Conservation (phyloP, 2,888 invertebrate species). For the Erebia epiphron region DNA sequence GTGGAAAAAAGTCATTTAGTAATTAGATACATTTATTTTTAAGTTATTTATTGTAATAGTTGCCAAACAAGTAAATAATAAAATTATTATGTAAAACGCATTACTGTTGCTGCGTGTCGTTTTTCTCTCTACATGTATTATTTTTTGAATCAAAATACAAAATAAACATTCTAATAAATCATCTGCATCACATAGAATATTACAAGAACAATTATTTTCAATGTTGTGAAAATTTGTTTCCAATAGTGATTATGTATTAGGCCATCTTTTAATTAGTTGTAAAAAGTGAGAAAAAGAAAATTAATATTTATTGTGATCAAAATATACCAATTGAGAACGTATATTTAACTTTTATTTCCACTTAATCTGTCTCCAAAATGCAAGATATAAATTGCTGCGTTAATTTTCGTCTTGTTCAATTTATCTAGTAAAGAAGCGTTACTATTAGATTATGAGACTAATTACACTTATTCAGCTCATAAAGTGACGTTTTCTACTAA, state of each 20-base stretch:
- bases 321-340: conserved; percentile 51
- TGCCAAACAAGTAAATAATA: conserved; percentile 28
- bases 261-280: conserved; percentile 33
- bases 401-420: too few relatives aligned
- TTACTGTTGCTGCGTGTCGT: conserved; percentile 10
- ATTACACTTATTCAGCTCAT: too few relatives aligned
- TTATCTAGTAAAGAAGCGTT: too few relatives aligned
- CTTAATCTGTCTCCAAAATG: not conserved
- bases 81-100: conserved; percentile 13
- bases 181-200: conserved; percentile 13
- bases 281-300: conserved; percentile 50
- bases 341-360: not conserved
- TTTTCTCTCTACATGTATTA: conserved; percentile 7
- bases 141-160: conserved; percentile 5
- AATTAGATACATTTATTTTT: conserved; percentile 46
- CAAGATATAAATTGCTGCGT: too few relatives aligned
- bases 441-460: too few relatives aligned
- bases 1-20: conserved; percentile 66
- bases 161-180: conserved; percentile 6
- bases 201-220: conserved; percentile 52
- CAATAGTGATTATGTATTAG: conserved; percentile 66
- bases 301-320: conserved; percentile 68
- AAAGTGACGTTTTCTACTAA: too few relatives aligned
- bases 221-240: conserved; percentile 74
- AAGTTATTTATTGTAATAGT: conserved; percentile 75